A percentile compares a stretch with the other conserved stretches of the same genome.
phyloP scores from a whole-genome alignment of 2,113 vertebrate species.

The Hystrix brachyura region DNA sequence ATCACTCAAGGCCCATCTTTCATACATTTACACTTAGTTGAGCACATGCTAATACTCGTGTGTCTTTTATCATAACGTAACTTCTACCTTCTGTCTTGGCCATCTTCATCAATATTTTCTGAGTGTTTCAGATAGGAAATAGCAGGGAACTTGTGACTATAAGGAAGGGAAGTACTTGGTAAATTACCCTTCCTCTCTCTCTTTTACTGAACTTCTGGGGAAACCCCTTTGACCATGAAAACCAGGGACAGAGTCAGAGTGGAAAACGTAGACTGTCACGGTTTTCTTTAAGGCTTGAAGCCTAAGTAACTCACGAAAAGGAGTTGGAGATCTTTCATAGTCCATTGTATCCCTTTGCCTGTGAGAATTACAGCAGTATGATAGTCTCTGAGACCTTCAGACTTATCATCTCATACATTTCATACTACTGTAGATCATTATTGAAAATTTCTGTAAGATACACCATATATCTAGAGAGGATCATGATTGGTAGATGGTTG shows the following conservation, averaged over 20 bases:
- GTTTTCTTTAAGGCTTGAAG: conserved; percentile 30
- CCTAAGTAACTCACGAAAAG: conserved; percentile 23
- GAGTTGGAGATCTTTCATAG: conserved; percentile 15
- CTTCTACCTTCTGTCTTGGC: background rate
- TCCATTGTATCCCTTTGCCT: background rate
- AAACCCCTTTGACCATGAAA: conserved; percentile 72
- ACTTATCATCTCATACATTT: conserved; percentile 2
- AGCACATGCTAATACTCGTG: background rate
- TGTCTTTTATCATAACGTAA: conserved; percentile 36
- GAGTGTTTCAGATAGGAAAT: conserved; percentile 69
- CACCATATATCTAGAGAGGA: background rate
- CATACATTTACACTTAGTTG: background rate
- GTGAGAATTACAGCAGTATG: background rate
- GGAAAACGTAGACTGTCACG: background rate
- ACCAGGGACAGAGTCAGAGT: conserved; percentile 38
- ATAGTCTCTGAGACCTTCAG: background rate
- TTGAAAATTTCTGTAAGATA: conserved; percentile 18
- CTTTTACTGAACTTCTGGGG: conserved; percentile 71
- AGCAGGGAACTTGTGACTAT: conserved; percentile 58
- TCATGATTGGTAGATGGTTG: background rate
- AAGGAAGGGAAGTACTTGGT: conserved; percentile 74
- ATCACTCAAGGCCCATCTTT: conserved; percentile 31
- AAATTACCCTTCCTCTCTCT: conserved; percentile 78
- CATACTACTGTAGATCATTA: conserved; percentile 6
- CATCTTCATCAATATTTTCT: conserved; percentile 53